Percentiles rank a stretch among this genome's conserved stretches.
Conservation (phyloP, 1,140 invertebrate genomes). For the Temnothorax longispinosus region DNA sequence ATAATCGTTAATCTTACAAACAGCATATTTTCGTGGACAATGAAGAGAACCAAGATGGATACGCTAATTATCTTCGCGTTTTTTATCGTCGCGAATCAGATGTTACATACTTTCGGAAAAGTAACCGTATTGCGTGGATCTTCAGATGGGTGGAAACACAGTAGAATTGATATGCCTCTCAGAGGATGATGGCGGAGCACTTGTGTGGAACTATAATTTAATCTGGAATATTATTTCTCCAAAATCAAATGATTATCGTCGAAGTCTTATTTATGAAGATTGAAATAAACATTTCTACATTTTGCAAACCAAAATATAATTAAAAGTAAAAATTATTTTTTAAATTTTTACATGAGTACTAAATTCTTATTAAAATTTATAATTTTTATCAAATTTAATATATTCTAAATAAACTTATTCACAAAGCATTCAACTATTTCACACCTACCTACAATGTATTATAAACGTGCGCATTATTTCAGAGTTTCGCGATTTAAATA, state of each 20-base stretch:
- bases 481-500: not conserved
- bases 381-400: not conserved
- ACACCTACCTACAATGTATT: not conserved
- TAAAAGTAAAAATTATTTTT: not conserved
- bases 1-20: not conserved
- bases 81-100: not conserved
- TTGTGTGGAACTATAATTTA: conserved; percentile 67
- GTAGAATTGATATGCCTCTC: conserved; percentile 51
- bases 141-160: not conserved
- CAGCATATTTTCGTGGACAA: not conserved
- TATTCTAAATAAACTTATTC: not conserved
- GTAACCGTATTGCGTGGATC: not conserved
- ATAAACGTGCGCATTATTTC: not conserved
- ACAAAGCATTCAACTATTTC: not conserved
- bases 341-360: not conserved
- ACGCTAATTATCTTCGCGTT: not conserved
- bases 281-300: not conserved
- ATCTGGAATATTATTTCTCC: not conserved
- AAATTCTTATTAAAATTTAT: not conserved
- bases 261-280: not conserved
- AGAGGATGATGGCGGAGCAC: conserved; percentile 55
- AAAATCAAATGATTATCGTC: not conserved
- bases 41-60: not conserved
- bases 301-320: not conserved
- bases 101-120: not conserved